phyloP scores from a whole-genome alignment of 2,888 invertebrate genomes.

The Antitype chi region DNA sequence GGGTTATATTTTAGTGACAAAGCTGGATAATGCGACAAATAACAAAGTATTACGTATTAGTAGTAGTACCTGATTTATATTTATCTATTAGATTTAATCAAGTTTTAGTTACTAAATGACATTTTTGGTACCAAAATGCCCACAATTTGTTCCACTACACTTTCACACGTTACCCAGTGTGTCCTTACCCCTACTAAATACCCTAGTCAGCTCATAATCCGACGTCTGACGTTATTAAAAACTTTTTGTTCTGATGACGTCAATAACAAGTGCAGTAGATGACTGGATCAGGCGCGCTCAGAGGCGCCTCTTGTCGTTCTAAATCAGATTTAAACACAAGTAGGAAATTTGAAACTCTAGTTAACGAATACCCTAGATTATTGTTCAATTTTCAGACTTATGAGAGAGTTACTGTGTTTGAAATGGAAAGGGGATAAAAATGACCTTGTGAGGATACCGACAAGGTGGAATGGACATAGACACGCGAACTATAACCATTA shows the following conservation, averaged over 20 bases:
- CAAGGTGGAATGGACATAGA: too few species aligned
- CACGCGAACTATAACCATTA: too few species aligned
- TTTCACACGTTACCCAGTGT: constrained; percentile 48
- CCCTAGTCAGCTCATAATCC: constrained; percentile 67
- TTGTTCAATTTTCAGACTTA: neutral
- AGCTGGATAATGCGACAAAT: too few species aligned
- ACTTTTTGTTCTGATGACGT: constrained; percentile 55
- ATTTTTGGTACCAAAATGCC: too few species aligned
- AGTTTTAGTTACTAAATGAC: too few species aligned
- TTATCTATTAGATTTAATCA: too few species aligned
- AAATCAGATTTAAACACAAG: constrained; percentile 19
- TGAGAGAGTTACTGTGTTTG: neutral
- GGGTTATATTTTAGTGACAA: too few species aligned
- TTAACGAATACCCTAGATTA: neutral
- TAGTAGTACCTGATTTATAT: too few species aligned
- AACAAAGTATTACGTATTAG: too few species aligned
- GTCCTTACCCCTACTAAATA: constrained; percentile 46
- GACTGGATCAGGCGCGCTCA: constrained; percentile 3
- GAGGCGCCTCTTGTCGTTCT: constrained; percentile 47
- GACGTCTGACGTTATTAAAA: constrained; percentile 74
- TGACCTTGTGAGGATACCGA: neutral
- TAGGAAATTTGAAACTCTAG: neutral
- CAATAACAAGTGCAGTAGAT: constrained; percentile 52
- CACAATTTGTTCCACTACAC: neutral
- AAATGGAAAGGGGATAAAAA: neutral